Base-by-base conservation (phyloP, 2,113 vertebrate species). In the Cottus gobio region DNA sequence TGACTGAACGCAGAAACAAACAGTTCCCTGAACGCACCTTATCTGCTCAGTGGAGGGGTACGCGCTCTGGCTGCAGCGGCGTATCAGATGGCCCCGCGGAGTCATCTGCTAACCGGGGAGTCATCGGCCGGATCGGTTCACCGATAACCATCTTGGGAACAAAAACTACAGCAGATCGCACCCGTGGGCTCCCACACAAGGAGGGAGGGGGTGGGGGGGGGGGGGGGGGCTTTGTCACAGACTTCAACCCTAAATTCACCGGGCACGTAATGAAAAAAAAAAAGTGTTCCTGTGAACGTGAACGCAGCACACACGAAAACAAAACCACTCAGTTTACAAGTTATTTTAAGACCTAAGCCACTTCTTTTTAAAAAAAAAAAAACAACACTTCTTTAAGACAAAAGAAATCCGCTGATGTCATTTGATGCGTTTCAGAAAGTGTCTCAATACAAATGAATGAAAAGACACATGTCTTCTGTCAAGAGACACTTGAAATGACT, bases 1-100 rank as follows among this genome's bases (percentile, higher is more conserved):
- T 71, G 82, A 89, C 87, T 85, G 90, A 93, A 89, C 93, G 91
- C 92, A 93, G 95, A 96, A 93, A 89, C 91, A 92, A 94, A 88
- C 93, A 91, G 89, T 94, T 87, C 86, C 88, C 85, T 8, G 24
- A 93, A 91, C 83, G 86, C 76, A 87, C 85, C 87, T 93, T 95
- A 94, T 94, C 94, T 92, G 90, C 39, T 91, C 91, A 89, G 92
- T 90, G 73, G 90, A 92, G 69, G 61, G 12, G 83, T n/a, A 69
- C 80, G 85, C 87, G 52, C 57, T 90, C 87, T 79, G 77, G 66
- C 63, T 36, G 77, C 76, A 52, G 26, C 72, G 66, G 76, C 84
- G 78, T 83, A 88, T 93, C 90, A 82, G 80, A 93, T 80, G 37
- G 63, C 73, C 87, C 26, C 87, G 34, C 30, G 68, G 61, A 90